phyloP scores from a whole-genome alignment of 2,888 invertebrate species.

The Tuberolachnus salignus region DNA sequence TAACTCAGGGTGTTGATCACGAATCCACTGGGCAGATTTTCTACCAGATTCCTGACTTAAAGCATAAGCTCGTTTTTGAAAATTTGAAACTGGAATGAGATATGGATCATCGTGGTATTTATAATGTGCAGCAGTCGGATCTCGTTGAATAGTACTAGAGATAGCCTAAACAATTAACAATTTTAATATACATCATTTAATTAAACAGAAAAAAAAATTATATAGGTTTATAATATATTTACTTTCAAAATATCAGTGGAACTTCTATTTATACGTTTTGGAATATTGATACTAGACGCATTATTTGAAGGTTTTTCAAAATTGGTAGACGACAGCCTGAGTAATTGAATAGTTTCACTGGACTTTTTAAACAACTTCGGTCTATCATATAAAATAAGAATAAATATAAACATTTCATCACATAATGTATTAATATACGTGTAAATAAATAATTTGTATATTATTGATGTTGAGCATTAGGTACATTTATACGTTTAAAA shows the following conservation, averaged over 20 bases:
- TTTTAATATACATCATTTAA: background rate
- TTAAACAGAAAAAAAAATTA: background rate
- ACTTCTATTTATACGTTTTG: conserved; percentile 74
- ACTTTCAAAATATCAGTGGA: conserved; percentile 81
- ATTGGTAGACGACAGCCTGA: conserved; percentile 13
- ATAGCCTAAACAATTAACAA: conserved; percentile 66
- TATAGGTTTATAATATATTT: background rate
- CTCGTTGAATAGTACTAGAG: conserved; percentile 77
- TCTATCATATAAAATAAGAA: background rate
- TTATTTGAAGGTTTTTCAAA: conserved; percentile 34
- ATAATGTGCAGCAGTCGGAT: conserved; percentile 85
- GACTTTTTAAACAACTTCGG: conserved; percentile 3
- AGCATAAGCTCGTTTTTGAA: conserved; percentile 74
- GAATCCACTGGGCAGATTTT: conserved; percentile 84
- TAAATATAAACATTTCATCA: background rate
- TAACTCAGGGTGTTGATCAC: conserved; percentile 73
- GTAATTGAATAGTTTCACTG: conserved; percentile 30
- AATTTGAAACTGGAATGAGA: conserved; percentile 77
- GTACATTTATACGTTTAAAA: background rate
- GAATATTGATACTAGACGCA: conserved; percentile 63
- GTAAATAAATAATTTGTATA: background rate
- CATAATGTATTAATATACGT: background rate
- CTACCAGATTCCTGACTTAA: conserved; percentile 84
- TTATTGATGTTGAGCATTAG: background rate
- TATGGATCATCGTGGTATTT: conserved; percentile 92